Conservation (phyloP, 2,113 vertebrate species). For the Lepidothrix coronata region DNA sequence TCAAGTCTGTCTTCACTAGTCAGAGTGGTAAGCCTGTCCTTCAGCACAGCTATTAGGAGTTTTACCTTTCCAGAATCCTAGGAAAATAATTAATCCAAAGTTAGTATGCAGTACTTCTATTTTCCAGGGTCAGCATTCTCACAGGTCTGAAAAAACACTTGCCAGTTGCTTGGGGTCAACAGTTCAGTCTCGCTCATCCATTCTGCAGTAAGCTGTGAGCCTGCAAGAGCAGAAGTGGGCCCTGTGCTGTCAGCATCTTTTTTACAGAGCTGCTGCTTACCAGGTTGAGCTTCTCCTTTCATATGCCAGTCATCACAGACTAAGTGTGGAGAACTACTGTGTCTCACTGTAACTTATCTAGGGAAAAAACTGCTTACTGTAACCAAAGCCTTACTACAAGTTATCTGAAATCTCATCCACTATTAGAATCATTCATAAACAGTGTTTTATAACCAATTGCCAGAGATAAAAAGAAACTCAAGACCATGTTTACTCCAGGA, state of each 20-base stretch:
- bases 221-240: neutral
- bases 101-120: neutral
- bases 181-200: neutral
- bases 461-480: neutral
- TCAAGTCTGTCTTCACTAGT: neutral
- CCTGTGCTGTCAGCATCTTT: neutral
- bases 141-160: neutral
- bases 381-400: neutral
- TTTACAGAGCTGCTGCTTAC: neutral
- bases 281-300: neutral
- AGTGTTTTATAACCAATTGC: neutral
- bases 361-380: neutral
- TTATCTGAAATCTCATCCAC: neutral
- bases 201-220: neutral
- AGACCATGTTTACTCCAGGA: neutral
- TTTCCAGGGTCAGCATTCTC: neutral
- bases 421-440: neutral
- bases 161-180: neutral
- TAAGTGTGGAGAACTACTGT: neutral
- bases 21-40: neutral
- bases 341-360: neutral
- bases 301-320: neutral
- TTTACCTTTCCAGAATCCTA: neutral
- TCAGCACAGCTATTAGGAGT: neutral
- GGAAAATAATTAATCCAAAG: constrained; percentile 8